These are phyloP conservation scores for Nasonia vitripennis DNA, from an alignment of 1,140 invertebrate species.

Conservation along the genomic window DNA sequence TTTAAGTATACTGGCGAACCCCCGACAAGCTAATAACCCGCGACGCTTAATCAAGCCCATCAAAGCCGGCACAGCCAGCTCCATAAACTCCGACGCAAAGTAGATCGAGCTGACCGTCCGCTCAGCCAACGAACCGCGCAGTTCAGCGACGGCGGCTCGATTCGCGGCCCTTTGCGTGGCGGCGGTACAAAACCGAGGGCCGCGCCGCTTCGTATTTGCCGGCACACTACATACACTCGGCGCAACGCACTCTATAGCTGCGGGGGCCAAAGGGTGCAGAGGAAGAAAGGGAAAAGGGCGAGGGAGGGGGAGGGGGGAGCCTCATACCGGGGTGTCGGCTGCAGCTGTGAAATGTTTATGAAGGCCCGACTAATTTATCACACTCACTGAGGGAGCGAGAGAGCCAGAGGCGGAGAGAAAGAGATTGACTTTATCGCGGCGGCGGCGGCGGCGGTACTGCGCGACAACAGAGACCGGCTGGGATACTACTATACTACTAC, in stretches of 20 bases:
- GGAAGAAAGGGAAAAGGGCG: neutral
- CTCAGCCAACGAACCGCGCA: neutral
- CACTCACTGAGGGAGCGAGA: constrained; percentile 57
- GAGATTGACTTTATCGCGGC: constrained; percentile 51
- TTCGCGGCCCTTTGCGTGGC: neutral
- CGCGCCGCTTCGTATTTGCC: neutral
- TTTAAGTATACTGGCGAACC: too few species aligned
- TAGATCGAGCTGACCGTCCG: neutral
- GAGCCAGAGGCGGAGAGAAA: constrained; percentile 19
- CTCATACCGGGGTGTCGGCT: constrained; percentile 62
- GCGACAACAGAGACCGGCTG: constrained; percentile 3
- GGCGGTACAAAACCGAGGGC: neutral
- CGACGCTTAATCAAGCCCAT: neutral
- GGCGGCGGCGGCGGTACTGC: constrained; percentile 26
- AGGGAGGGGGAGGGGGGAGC: neutral
- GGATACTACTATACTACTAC: neutral
- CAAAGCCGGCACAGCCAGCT: neutral
- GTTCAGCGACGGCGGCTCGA: neutral
- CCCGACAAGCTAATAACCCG: neutral
- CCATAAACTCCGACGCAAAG: neutral
- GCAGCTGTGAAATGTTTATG: constrained; percentile 74
- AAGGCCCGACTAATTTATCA: constrained; percentile 73
- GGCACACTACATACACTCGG: neutral
- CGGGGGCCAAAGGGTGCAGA: neutral
- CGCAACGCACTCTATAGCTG: neutral